Conservation (phyloP, 2,113 vertebrate genomes). For the Caretta caretta region DNA sequence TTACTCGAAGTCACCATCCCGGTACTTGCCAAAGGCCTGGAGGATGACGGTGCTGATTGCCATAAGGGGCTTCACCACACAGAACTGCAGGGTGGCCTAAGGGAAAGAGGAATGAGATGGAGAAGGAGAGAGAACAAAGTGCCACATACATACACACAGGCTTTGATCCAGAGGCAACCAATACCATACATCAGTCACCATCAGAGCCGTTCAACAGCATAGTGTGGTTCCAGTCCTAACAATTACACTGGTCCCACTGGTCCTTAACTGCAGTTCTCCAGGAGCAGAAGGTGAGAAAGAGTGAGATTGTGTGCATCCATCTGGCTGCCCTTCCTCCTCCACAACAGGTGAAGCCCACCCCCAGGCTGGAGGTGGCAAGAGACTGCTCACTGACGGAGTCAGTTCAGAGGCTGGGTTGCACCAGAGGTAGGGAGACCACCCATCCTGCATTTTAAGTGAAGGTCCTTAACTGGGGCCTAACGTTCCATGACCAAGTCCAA, state of each 20-base stretch:
- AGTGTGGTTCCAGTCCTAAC: neutral
- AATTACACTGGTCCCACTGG: neutral
- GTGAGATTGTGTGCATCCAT: neutral
- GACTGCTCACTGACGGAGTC: neutral
- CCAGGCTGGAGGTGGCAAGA: neutral
- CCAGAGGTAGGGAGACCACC: neutral
- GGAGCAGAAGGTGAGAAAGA: neutral
- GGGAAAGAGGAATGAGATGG: neutral
- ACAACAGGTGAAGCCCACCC: neutral
- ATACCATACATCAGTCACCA: fast-evolving
- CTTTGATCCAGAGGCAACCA: neutral
- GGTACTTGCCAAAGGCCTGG: conserved; percentile 95
- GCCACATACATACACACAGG: neutral
- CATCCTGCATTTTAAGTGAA: neutral
- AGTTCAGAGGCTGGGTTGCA: neutral
- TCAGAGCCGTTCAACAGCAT: neutral
- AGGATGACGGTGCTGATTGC: conserved; percentile 93
- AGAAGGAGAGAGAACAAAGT: neutral
- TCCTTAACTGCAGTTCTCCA: neutral
- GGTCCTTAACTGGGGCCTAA: neutral
- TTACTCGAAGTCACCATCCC: conserved; percentile 97
- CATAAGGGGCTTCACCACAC: conserved; percentile 96
- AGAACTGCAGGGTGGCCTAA: conserved; percentile 97
- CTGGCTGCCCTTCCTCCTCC: neutral
- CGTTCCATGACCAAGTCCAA: neutral